Conservation (phyloP, 2,113 vertebrate species). For the Osmerus mordax region DNA sequence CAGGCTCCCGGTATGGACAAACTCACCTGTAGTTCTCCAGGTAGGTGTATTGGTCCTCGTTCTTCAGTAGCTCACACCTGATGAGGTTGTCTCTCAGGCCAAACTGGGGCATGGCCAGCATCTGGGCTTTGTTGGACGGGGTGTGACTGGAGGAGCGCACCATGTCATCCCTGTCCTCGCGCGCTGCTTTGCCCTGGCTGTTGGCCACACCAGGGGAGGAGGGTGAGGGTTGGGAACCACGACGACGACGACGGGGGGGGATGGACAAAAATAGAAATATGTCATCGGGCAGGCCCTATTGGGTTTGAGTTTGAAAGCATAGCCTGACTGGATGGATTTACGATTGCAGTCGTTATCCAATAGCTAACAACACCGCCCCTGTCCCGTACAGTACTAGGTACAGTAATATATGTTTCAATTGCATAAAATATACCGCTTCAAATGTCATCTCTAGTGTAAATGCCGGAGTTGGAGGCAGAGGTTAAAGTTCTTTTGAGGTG, state of each 20-base stretch:
- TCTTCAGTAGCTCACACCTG: slow-evolving; percentile 83
- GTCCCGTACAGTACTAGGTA: too few relatives aligned
- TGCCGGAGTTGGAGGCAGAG: neutral
- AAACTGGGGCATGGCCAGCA: slow-evolving; percentile 82
- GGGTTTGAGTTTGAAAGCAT: too few relatives aligned
- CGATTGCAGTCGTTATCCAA: too few relatives aligned
- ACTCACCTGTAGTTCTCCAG: slow-evolving; percentile 83
- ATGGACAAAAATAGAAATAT: neutral
- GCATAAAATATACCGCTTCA: slow-evolving; percentile 4
- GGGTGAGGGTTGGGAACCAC: neutral
- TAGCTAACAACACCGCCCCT: too few relatives aligned
- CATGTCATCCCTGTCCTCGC: slow-evolving; percentile 76
- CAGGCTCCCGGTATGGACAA: neutral
- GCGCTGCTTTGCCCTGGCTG: slow-evolving; percentile 71
- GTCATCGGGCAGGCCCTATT: too few relatives aligned
- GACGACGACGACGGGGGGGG: neutral
- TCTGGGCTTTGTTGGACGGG: slow-evolving; percentile 77
- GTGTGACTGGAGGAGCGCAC: slow-evolving; percentile 74
- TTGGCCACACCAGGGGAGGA: slow-evolving; percentile 16
- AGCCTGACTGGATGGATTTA: too few relatives aligned
- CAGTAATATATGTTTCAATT: too few relatives aligned
- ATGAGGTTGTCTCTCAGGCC: slow-evolving; percentile 86
- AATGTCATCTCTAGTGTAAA: slow-evolving; percentile 25
- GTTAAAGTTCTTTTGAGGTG: slow-evolving; percentile 21
- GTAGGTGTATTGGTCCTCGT: slow-evolving; percentile 83